These are phyloP conservation scores for Octodon degus DNA, from an alignment of 2,113 vertebrate species.

Conservation along the genomic window DNA sequence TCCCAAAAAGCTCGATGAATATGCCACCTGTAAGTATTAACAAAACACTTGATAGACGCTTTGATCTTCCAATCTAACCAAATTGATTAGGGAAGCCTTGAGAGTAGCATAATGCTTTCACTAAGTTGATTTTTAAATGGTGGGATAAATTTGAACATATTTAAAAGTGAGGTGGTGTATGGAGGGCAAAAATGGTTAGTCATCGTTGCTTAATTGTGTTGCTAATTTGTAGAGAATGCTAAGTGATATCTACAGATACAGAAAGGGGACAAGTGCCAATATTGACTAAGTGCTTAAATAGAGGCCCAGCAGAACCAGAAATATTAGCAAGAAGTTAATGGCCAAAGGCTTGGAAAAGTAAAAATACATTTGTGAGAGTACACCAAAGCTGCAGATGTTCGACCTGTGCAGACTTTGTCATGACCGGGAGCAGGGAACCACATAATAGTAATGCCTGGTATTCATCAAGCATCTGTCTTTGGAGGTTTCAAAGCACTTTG, in stretches of 20 bases:
- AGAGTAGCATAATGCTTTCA: not conserved
- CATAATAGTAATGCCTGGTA: slow-evolving; percentile 76
- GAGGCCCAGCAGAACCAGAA: slow-evolving; percentile 63
- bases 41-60: slow-evolving; percentile 28
- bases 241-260: slow-evolving; percentile 81
- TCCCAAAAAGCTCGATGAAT: not conserved
- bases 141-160: slow-evolving; percentile 29
- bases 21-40: slow-evolving; percentile 1
- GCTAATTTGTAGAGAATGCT: slow-evolving; percentile 72
- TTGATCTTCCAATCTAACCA: not conserved
- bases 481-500: slow-evolving; percentile 76
- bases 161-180: not conserved
- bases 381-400: slow-evolving; percentile 57
- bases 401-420: slow-evolving; percentile 57
- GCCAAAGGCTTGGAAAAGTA: slow-evolving; percentile 72
- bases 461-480: slow-evolving; percentile 79
- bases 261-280: slow-evolving; percentile 78
- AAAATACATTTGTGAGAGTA: slow-evolving; percentile 65
- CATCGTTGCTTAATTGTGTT: slow-evolving; percentile 59
- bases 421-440: slow-evolving; percentile 33
- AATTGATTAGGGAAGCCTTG: not conserved
- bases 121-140: slow-evolving; percentile 19
- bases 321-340: slow-evolving; percentile 78
- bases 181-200: slow-evolving; percentile 36
- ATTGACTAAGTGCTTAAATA: slow-evolving; percentile 77